Percentiles rank a stretch among this genome's conserved stretches.
phyloP scores from a whole-genome alignment of 2,888 invertebrate genomes.

The Torymus texanus region DNA sequence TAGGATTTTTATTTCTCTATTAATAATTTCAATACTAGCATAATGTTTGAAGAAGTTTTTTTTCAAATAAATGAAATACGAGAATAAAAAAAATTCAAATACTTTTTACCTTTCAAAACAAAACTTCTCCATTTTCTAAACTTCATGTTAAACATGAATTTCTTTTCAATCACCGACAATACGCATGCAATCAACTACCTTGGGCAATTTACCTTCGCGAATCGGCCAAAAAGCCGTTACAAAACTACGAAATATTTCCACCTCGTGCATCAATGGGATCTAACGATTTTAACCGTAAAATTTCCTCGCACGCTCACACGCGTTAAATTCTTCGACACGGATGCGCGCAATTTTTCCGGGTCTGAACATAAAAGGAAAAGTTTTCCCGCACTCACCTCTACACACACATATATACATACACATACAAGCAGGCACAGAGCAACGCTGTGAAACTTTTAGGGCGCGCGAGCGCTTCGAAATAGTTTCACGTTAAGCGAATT shows the following conservation, averaged over 20 bases:
- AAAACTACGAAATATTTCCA: neutral
- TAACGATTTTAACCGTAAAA: slow-evolving; percentile 16
- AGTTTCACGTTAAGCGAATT: slow-evolving; percentile 51
- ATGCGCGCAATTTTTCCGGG: neutral
- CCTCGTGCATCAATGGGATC: neutral
- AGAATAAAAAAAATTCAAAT: too few species aligned
- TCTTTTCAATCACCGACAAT: too few species aligned
- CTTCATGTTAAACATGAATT: too few species aligned
- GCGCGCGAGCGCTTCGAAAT: slow-evolving; percentile 20
- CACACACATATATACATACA: neutral
- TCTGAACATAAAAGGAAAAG: slow-evolving; percentile 3
- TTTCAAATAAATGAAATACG: too few species aligned
- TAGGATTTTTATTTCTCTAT: too few species aligned
- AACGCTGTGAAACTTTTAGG: slow-evolving; percentile 36
- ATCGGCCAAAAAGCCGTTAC: too few species aligned
- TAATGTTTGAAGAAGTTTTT: too few species aligned
- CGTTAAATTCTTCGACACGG: neutral
- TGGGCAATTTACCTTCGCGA: too few species aligned
- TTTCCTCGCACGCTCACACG: neutral
- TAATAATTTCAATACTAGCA: too few species aligned
- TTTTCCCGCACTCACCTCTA: neutral
- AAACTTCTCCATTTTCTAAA: too few species aligned
- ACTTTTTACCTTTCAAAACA: too few species aligned
- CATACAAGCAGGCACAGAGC: neutral
- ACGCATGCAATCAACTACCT: too few species aligned